Evolutionary conservation across 2,888 invertebrate genomes (phyloP), one percentile per base, ranked within the genome.

Genomic region (Arenicola marina): DNA sequence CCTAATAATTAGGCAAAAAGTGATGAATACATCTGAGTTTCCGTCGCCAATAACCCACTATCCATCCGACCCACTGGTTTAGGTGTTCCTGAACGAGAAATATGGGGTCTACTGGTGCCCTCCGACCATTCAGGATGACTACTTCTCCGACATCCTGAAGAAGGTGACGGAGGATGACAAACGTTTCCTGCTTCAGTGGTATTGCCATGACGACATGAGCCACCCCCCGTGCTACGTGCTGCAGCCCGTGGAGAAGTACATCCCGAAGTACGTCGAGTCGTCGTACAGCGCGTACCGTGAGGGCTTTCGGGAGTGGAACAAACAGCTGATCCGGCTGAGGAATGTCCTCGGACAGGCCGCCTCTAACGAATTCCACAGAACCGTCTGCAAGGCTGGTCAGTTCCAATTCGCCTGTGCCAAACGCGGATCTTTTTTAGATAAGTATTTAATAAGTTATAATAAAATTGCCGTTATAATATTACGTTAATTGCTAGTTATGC

Each of bases 51-150:
- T n/a, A n/a, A n/a, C n/a, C n/a, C n/a, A n/a, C n/a, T n/a, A n/a
- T n/a, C n/a, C n/a, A n/a, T n/a, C n/a, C n/a, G n/a, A n/a, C n/a
- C n/a, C n/a, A n/a, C n/a, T n/a, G n/a, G n/a, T n/a, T 33, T 33
- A 63, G 63, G 43, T 63, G 2, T 63, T 63, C 34, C 38, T 63
- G 3, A 59, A 32, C 31, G 63, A 59, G 26, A 32, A 46, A 38
- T 63, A 59, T 31, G 63, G 63, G 11, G 18, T 32, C 29, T 58
- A 53, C 53, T 54, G 59, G 51, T 59, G 59, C 31, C 63, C 63
- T 11, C 15, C 11, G 15, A 21, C 24, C 4, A 56, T 63, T 18
- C 38, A 59, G n/a, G 21, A 31, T n/a, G 59, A 43, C 26, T 24
- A 26, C 4, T 38, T 63, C 18, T 21, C 11, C 21, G 43, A 33